These are phyloP conservation scores for Hydrolagus affinis DNA, from an alignment of 2,113 vertebrate species.

Conservation along the genomic window DNA sequence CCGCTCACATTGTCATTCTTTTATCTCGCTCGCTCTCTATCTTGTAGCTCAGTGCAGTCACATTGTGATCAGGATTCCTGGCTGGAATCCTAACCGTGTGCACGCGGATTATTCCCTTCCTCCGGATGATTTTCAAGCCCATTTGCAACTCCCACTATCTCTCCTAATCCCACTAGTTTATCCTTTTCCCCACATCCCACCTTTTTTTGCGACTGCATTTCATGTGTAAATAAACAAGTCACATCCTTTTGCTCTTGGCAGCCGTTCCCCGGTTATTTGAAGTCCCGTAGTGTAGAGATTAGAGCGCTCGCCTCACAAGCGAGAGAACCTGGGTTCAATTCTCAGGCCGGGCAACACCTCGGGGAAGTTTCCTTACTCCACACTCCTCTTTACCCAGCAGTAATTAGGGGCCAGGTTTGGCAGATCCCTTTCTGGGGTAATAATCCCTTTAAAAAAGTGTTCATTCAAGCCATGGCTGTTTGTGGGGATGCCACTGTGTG, in stretches of 20 bases:
- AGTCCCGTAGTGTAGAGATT: too few species aligned
- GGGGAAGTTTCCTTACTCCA: too few species aligned
- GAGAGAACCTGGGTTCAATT: too few species aligned
- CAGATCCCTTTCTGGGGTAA: too few species aligned
- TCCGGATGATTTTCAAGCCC: constrained; percentile 26
- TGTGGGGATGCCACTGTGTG: too few species aligned
- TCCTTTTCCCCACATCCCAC: not conserved
- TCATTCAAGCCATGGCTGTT: too few species aligned
- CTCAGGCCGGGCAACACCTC: too few species aligned
- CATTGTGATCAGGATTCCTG: constrained; percentile 15
- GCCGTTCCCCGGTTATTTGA: not conserved
- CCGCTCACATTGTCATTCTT: constrained; percentile 4
- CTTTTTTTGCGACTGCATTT: constrained; percentile 16
- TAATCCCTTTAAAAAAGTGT: too few species aligned
- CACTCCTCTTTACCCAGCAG: too few species aligned
- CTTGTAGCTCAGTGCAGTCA: constrained; percentile 15
- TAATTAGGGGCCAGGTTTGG: too few species aligned
- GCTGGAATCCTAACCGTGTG: constrained; percentile 22
- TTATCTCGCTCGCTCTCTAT: not conserved
- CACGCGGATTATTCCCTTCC: constrained; percentile 21
- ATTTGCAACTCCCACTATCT: constrained; percentile 27
- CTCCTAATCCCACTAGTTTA: constrained; percentile 26
- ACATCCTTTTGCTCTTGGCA: not conserved
- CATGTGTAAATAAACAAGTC: constrained; percentile 1
- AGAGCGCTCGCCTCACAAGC: too few species aligned